Conservation (phyloP, 2,797 vertebrate species). For the Setipinna tenuifilis region DNA sequence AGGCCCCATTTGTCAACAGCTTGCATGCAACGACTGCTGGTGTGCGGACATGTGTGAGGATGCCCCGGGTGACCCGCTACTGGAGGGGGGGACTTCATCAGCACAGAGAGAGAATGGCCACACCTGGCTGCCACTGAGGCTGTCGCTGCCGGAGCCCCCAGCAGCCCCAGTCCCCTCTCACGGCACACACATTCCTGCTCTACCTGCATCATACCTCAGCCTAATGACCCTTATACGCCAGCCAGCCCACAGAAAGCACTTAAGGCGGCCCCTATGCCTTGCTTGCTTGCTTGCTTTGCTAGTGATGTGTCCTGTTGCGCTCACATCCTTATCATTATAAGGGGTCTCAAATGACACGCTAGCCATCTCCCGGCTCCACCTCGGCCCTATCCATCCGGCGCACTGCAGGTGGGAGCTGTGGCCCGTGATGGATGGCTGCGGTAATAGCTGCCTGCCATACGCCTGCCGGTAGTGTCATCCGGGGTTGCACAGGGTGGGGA, state of each 20-base stretch:
- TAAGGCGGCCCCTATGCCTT: conserved; percentile 54
- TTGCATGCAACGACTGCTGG: conserved; percentile 15
- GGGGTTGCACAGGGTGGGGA: neutral
- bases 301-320: conserved; percentile 5
- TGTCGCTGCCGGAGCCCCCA: too few species aligned
- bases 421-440: neutral
- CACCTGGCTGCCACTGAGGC: too few species aligned
- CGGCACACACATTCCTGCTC: conserved; percentile 31
- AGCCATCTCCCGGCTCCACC: neutral
- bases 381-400: conserved; percentile 6
- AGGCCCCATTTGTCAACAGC: conserved; percentile 38
- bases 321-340: conserved; percentile 45
- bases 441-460: neutral
- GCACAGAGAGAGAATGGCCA: too few species aligned
- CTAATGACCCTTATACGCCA: conserved; percentile 37
- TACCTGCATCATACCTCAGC: conserved; percentile 34
- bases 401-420: conserved; percentile 27
- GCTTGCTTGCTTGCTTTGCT: neutral
- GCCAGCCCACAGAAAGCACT: conserved; percentile 26
- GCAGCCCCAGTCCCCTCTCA: neutral
- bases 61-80: neutral
- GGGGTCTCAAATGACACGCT: conserved; percentile 47
- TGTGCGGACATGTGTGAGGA: neutral
- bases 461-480: neutral
- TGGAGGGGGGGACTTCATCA: neutral